Evolutionary conservation across 2,113 vertebrate genomes (phyloP).

Genomic region (Corythornis vintsioides): DNA sequence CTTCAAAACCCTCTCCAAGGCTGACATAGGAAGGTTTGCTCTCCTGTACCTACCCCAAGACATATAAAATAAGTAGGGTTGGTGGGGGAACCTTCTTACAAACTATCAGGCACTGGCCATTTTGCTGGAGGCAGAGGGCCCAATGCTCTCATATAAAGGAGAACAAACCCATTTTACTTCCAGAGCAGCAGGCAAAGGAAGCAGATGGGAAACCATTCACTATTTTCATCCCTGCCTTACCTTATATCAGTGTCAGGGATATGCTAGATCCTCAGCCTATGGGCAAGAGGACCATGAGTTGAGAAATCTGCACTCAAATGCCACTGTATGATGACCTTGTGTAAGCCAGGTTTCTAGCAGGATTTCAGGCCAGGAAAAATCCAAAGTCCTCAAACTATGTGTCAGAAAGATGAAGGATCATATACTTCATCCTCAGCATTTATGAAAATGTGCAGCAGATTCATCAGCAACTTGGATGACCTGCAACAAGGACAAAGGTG

Average conservation of each 20-base stretch:
- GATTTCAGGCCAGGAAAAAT: neutral
- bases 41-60: neutral
- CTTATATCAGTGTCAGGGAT: neutral
- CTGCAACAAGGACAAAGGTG: neutral
- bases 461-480: neutral
- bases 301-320: neutral
- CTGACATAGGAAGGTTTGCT: neutral
- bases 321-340: rapidly evolving
- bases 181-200: neutral
- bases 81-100: neutral
- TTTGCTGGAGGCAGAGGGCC: neutral
- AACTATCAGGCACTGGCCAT: neutral
- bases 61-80: neutral
- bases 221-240: neutral
- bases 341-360: neutral
- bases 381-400: neutral
- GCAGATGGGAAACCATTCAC: neutral
- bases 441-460: neutral
- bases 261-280: neutral
- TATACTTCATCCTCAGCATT: neutral
- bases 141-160: neutral
- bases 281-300: neutral
- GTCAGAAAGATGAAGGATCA: neutral
- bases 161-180: neutral
- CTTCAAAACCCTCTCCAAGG: neutral